These are phyloP conservation scores for Heliocidaris tuberculata DNA, from an alignment of 35 echinoderm and acorn worm species.

Conservation along the genomic window DNA sequence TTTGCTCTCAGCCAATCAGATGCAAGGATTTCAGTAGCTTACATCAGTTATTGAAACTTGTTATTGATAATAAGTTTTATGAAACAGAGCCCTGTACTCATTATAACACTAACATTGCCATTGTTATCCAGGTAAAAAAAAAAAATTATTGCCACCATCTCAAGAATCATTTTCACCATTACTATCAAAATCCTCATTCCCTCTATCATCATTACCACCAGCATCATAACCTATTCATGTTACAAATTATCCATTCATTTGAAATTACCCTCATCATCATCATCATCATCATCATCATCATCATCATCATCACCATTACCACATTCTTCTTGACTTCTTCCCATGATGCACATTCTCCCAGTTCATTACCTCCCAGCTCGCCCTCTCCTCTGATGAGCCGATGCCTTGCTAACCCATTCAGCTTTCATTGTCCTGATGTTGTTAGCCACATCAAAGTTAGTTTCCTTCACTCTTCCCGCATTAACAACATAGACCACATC, in stretches of 20 bases:
- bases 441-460: constrained; percentile 84
- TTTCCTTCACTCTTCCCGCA: constrained; percentile 75
- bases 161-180: not conserved
- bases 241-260: not conserved
- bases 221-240: not conserved
- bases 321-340: not conserved
- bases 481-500: constrained; percentile 94
- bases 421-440: constrained; percentile 91
- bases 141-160: no score
- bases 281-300: not conserved
- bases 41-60: no score
- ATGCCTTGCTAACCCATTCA: constrained; percentile 91
- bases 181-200: not conserved
- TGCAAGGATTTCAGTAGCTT: no score
- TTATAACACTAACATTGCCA: no score
- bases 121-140: no score
- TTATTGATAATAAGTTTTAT: no score
- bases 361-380: constrained; percentile 76
- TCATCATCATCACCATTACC: not conserved
- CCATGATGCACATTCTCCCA: not conserved
- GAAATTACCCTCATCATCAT: not conserved
- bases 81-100: no score
- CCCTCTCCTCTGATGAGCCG: constrained; percentile 79
- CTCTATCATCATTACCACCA: not conserved
- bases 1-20: no score